These are phyloP conservation scores for Crocuta crocuta DNA, from an alignment of 2,113 vertebrate genomes.

Conservation along the genomic window DNA sequence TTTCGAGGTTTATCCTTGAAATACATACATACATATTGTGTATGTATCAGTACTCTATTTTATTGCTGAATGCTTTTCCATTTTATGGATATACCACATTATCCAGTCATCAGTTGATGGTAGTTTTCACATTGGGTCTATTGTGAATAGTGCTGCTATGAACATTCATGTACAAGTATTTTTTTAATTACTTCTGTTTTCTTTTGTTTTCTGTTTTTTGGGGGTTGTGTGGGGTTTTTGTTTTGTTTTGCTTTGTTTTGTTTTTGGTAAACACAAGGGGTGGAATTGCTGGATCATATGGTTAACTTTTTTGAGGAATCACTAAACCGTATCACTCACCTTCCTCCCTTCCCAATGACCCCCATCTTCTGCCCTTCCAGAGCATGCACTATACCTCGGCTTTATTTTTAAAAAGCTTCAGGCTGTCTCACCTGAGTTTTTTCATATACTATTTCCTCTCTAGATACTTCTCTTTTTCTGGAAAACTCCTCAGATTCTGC, in stretches of 20 bases:
- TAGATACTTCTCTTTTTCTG: not conserved
- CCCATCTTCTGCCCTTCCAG: not conserved
- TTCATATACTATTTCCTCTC: not conserved
- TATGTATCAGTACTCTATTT: not conserved
- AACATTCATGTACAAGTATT: not conserved
- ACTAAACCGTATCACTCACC: not conserved
- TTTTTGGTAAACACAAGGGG: too few relatives aligned
- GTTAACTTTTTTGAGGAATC: not conserved
- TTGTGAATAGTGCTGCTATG: not conserved
- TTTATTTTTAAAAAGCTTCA: not conserved
- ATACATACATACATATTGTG: not conserved
- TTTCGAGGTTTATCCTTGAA: not conserved
- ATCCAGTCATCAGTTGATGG: not conserved
- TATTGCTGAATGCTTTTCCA: not conserved
- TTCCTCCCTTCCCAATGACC: not conserved
- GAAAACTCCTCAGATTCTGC: not conserved
- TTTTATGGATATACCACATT: not conserved
- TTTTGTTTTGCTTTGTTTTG: too few relatives aligned
- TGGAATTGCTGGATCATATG: not conserved
- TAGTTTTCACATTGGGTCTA: not conserved
- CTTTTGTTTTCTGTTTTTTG: too few relatives aligned
- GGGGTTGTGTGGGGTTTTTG: too few relatives aligned
- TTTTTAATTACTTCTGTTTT: not conserved
- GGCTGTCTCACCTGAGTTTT: not conserved
- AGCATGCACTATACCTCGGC: not conserved